Base-by-base conservation (phyloP, 2,797 vertebrate species). In the Pantherophis vulpinus region DNA sequence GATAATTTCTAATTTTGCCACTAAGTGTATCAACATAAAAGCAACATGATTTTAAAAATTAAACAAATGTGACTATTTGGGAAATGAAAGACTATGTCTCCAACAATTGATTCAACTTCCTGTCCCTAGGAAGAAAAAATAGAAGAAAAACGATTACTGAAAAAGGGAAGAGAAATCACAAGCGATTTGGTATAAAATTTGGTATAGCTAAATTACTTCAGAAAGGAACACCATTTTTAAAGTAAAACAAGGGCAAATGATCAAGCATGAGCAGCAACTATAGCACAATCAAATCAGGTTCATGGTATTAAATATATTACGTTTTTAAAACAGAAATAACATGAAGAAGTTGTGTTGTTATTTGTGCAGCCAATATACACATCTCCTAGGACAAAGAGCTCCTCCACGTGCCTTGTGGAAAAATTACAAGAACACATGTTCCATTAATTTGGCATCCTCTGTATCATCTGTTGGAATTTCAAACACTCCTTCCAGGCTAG, bases 381-480 rank as follows among this genome's bases (percentile, higher is more conserved):
- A 6, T 56, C 51, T 87, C 60, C 2, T n/a, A 37, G 0, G 66
- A 23, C 94, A 86, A 91, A 95, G 95, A 58, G 96, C 97, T 95
- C 98, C 98, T 97, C 95, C 98, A 96, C 94, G 91, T 97, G 98
- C 92, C 93, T 91, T 9, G 88, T 2, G 70, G 23, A n/a, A 91
- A 93, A 96, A 92, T 97, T 97, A 98, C 97, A 98, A 96, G 94
- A 98, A 98, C 88, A 98, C 92, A 5, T 95, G 97, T 13, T 98
- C 97, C 97, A 97, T 97, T 93, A 98, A 95, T 90, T 93, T 90
- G 51, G 95, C 95, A 55, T 94, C 96, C 42, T 98, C 96, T 4
- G 13, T 0, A 18, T 87, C 95, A 61, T 92, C 88, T 0, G 95
- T 88, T 1, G 91, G 96, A 94, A 98, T 93, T 93, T 96, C 93